Conservation (phyloP, 2,888 invertebrate species). For the Drosophila longiperda region DNA sequence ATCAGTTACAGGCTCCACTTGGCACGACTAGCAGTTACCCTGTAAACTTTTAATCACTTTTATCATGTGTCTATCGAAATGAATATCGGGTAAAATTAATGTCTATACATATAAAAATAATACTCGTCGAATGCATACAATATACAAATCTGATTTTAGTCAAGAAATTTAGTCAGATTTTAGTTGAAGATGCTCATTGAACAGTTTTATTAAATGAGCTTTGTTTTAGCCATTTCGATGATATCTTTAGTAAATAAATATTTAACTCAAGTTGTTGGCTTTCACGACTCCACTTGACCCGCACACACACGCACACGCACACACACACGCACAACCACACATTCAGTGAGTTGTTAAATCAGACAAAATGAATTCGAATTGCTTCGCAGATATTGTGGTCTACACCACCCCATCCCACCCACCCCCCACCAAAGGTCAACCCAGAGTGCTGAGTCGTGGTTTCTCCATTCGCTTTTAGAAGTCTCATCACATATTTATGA, state of each 20-base stretch:
- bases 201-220: constrained; percentile 6
- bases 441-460: constrained; percentile 19
- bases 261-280: constrained; percentile 33
- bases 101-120: too few species aligned
- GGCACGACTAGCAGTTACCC: constrained; percentile 20
- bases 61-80: background rate
- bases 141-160: background rate
- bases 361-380: constrained; percentile 48
- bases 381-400: constrained; percentile 33
- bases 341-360: constrained; percentile 42
- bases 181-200: background rate
- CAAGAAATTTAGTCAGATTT: background rate
- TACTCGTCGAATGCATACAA: background rate
- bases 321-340: constrained; percentile 5
- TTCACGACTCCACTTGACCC: constrained; percentile 40
- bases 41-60: too few species aligned
- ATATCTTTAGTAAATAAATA: constrained; percentile 14
- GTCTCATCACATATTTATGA: constrained; percentile 73
- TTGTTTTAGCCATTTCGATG: constrained; percentile 6
- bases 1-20: constrained; percentile 6
- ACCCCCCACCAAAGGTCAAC: background rate
- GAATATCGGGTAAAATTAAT: background rate
- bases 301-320: constrained; percentile 4
- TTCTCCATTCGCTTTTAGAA: constrained; percentile 5
- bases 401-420: background rate